phyloP scores from a whole-genome alignment of 2,797 vertebrate species.

The Sebastes reedi region DNA sequence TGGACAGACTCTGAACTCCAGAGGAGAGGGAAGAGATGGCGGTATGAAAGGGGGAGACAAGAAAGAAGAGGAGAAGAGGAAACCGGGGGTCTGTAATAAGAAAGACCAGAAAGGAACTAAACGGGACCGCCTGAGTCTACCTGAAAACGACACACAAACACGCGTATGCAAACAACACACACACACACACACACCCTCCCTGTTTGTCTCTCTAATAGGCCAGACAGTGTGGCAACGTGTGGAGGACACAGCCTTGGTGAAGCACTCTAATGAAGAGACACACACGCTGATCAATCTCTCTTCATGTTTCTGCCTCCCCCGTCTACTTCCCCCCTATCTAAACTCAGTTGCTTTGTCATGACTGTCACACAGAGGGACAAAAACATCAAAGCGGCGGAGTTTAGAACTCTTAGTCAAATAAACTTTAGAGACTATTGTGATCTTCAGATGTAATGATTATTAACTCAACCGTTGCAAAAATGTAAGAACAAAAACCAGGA shows the following conservation, averaged over 20 bases:
- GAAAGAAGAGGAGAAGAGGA: conserved; percentile 21
- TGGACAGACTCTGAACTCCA: conserved; percentile 77
- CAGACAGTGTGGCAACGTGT: conserved; percentile 69
- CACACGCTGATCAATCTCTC: conserved; percentile 64
- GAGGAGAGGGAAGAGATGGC: conserved; percentile 61
- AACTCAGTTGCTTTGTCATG: conserved; percentile 42
- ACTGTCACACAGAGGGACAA: conserved; percentile 34
- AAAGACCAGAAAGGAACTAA: conserved; percentile 44
- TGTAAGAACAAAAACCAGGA: not conserved
- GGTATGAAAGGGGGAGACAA: conserved; percentile 48
- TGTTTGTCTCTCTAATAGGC: conserved; percentile 75
- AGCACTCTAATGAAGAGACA: conserved; percentile 80
- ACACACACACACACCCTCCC: conserved; percentile 55
- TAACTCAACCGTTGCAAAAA: not conserved
- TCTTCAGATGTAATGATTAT: not conserved
- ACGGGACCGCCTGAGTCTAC: conserved; percentile 57
- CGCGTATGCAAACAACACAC: conserved; percentile 20
- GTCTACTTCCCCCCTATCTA: conserved; percentile 5
- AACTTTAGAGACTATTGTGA: conserved; percentile 6
- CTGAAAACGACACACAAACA: conserved; percentile 51
- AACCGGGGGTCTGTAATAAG: conserved; percentile 42
- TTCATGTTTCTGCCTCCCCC: conserved; percentile 47
- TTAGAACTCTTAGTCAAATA: conserved; percentile 25
- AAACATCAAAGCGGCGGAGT: conserved; percentile 42
- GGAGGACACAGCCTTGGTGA: conserved; percentile 70